Evolutionary conservation across 2,113 vertebrate species (phyloP).

Genomic region (Acrocephalus arundinaceus): DNA sequence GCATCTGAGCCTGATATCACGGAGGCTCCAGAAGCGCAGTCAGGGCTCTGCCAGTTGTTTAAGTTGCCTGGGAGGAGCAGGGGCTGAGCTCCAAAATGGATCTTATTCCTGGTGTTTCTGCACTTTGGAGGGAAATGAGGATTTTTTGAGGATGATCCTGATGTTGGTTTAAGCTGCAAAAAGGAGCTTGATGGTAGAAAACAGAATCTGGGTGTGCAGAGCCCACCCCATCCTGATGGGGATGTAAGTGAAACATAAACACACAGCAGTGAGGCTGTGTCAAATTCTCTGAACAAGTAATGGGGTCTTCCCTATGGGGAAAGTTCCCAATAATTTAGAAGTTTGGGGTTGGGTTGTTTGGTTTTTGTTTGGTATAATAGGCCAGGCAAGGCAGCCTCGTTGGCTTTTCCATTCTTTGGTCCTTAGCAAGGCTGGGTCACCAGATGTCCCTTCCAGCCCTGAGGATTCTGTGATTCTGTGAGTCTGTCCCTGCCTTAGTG

Average conservation of each 20-base stretch:
- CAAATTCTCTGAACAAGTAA: background rate
- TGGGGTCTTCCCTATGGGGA: background rate
- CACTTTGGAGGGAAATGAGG: background rate
- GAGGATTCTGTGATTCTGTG: background rate
- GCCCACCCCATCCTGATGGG: accelerated
- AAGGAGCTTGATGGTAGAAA: background rate
- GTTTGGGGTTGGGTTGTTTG: background rate
- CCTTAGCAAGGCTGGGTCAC: background rate
- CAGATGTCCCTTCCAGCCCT: background rate
- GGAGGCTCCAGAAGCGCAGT: background rate
- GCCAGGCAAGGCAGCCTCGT: background rate
- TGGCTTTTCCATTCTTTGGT: background rate
- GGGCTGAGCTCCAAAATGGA: background rate
- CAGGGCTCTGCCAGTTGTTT: background rate
- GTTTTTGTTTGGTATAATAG: background rate
- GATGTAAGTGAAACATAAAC: background rate
- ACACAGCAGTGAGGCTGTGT: background rate
- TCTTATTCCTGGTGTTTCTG: background rate
- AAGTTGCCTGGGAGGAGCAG: background rate
- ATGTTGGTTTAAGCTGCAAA: background rate
- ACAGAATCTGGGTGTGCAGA: background rate
- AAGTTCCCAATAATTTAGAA: background rate
- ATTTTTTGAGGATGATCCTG: background rate
- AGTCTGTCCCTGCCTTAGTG: background rate
- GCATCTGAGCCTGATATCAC: background rate